Conservation (phyloP, 2,888 invertebrate genomes). For the Linhomoeus sp. region DNA sequence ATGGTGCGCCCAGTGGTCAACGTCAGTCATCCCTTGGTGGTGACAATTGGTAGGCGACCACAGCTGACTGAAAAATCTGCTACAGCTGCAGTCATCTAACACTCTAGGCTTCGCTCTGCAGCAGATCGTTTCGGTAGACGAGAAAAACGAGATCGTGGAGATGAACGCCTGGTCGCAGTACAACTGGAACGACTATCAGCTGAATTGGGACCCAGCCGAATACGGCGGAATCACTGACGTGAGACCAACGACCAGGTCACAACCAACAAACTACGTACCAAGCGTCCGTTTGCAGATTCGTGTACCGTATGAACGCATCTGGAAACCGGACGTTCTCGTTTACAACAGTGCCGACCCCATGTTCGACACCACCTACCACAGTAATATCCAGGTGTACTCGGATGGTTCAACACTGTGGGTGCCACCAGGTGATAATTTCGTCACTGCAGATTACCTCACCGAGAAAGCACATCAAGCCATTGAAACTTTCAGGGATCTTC, state of each 20-base stretch:
- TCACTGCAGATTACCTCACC: too few relatives aligned
- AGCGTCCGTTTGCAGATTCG: too few relatives aligned
- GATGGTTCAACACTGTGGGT: conserved; percentile 12
- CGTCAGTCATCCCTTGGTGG: conserved; percentile 27
- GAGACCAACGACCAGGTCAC: too few relatives aligned
- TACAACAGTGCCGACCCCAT: conserved; percentile 50
- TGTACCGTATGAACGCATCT: conserved; percentile 37
- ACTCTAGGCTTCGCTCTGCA: conserved; percentile 27
- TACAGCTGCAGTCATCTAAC: too few relatives aligned
- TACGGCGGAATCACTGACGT: too few relatives aligned
- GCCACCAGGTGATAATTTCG: too few relatives aligned
- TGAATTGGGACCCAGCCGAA: conserved; percentile 15
- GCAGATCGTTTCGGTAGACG: conserved; percentile 34
- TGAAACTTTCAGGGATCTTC: too few relatives aligned
- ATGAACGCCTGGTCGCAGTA: conserved; percentile 20
- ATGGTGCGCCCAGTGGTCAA: conserved; percentile 31
- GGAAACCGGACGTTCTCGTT: conserved; percentile 97
- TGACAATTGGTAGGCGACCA: conserved; percentile 28
- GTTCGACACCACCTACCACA: conserved; percentile 13
- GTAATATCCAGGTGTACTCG: background rate
- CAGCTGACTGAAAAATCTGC: too few relatives aligned
- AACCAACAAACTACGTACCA: too few relatives aligned
- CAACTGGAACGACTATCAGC: conserved; percentile 12
- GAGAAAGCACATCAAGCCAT: too few relatives aligned
- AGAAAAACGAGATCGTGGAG: conserved; percentile 18